These are phyloP conservation scores for Stichodactyla helianthus DNA, from an alignment of 64 coral and sea anemone species.

Conservation along the genomic window DNA sequence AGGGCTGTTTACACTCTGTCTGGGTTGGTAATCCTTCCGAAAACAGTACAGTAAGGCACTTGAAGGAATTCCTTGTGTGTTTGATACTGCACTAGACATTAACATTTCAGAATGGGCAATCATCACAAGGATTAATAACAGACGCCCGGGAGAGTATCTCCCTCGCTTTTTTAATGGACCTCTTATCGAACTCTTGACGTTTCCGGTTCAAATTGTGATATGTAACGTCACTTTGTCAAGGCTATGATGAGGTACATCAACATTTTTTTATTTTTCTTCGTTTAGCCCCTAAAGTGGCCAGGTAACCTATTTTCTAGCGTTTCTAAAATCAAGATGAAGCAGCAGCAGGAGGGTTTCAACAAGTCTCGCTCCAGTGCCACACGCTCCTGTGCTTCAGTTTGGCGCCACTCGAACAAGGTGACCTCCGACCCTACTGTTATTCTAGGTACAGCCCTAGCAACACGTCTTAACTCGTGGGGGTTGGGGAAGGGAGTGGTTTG, in stretches of 20 bases:
- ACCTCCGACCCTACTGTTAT: neutral
- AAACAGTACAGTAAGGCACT: neutral
- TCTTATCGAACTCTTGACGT: neutral
- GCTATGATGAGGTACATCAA: neutral
- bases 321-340: too few relatives aligned
- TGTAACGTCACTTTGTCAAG: neutral
- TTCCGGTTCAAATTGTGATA: neutral
- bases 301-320: too few relatives aligned
- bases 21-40: neutral
- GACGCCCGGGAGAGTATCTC: neutral
- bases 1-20: neutral
- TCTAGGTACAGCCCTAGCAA: too few relatives aligned
- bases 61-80: neutral
- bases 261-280: neutral
- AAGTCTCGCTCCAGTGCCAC: too few relatives aligned
- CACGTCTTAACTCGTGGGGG: neutral
- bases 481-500: neutral
- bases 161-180: neutral
- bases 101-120: neutral
- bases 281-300: too few relatives aligned
- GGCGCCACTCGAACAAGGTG: neutral
- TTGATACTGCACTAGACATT: neutral
- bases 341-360: too few relatives aligned
- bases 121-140: neutral
- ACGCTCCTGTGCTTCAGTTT: neutral